These are phyloP conservation scores for Cydia pomonella DNA, from an alignment of 1,140 invertebrate genomes.

Conservation along the genomic window DNA sequence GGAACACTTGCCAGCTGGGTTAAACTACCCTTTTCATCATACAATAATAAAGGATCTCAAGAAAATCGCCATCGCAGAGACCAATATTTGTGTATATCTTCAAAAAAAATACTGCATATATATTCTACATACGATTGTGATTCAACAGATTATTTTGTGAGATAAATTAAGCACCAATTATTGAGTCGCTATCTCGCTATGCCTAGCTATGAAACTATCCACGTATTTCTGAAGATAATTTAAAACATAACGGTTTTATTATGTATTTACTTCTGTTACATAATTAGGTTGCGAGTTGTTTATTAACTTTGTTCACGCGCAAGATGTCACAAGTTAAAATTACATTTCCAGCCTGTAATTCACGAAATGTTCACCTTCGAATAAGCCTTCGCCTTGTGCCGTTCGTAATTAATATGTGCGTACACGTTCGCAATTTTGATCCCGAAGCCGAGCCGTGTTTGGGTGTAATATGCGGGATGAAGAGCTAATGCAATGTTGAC, in stretches of 20 bases:
- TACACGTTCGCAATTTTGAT: background rate
- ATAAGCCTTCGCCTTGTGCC: background rate
- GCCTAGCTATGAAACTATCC: no score
- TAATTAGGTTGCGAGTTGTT: no score
- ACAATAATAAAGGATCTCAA: background rate
- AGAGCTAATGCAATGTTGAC: conserved; percentile 20
- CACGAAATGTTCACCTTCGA: background rate
- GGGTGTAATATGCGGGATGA: conserved; percentile 1
- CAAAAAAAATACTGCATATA: no score
- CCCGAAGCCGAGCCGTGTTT: background rate
- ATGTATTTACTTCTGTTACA: no score
- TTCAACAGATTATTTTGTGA: no score
- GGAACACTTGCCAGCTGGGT: background rate
- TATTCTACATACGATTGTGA: no score
- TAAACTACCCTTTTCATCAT: background rate
- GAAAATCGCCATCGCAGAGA: background rate
- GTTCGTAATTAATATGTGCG: conserved; percentile 11
- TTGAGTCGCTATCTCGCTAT: no score
- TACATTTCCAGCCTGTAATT: background rate
- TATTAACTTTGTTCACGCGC: no score
- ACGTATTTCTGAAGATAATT: no score
- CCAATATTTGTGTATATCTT: background rate
- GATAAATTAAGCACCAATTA: no score
- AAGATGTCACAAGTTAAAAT: no score
- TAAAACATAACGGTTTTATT: no score